phyloP scores from a whole-genome alignment of 1,140 invertebrate species.

The Zaprionus ghesquierei region DNA sequence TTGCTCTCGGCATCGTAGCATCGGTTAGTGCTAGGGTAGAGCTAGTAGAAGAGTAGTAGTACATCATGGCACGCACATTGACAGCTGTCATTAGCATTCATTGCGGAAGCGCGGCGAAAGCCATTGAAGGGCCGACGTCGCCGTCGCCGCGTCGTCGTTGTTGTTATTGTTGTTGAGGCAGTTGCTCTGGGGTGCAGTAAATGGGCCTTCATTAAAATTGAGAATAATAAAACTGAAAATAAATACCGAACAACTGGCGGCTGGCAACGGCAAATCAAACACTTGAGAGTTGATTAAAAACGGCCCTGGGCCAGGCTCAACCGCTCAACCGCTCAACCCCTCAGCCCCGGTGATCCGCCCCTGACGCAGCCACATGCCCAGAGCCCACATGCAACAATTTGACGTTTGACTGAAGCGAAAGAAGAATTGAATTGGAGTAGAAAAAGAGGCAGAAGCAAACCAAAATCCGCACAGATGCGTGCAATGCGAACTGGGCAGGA shows the following conservation, averaged over 20 bases:
- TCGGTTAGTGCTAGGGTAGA: not conserved
- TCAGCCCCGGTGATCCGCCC: not conserved
- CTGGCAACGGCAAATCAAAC: slow-evolving; percentile 74
- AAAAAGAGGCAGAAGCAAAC: not conserved
- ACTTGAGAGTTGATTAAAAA: slow-evolving; percentile 76
- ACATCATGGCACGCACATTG: slow-evolving; percentile 75
- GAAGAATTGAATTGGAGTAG: not conserved
- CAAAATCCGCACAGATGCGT: slow-evolving; percentile 68
- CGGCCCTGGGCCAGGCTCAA: slow-evolving; percentile 8
- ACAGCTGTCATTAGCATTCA: slow-evolving; percentile 76
- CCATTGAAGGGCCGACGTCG: slow-evolving; percentile 41
- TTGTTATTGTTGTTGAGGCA: not conserved
- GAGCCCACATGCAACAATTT: slow-evolving; percentile 75
- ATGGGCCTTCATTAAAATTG: slow-evolving; percentile 77
- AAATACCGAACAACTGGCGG: slow-evolving; percentile 45
- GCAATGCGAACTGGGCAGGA: slow-evolving; percentile 21
- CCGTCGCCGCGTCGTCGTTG: not conserved
- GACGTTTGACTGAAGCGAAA: slow-evolving; percentile 65
- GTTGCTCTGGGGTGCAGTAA: slow-evolving; percentile 53
- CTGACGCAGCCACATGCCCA: slow-evolving; percentile 3
- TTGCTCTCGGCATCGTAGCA: not conserved
- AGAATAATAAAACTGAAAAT: slow-evolving; percentile 77
- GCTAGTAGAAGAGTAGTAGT: slow-evolving; percentile 31
- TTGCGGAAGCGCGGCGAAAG: slow-evolving; percentile 66
- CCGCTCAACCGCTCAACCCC: not conserved